Evolutionary conservation across 2,797 vertebrate genomes (phyloP).

Genomic region (Myotis daubentonii): DNA sequence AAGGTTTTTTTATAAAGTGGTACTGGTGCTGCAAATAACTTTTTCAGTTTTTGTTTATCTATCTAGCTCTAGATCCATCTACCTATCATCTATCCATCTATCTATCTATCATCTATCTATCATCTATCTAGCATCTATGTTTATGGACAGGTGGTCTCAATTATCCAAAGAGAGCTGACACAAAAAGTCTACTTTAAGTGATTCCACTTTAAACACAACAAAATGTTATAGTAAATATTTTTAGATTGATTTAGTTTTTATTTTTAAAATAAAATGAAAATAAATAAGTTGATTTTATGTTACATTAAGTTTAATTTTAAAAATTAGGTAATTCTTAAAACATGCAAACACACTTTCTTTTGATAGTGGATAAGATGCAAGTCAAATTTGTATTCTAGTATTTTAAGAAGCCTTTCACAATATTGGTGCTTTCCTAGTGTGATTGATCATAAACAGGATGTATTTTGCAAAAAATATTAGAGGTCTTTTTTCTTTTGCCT

Average conservation of each 20-base stretch:
- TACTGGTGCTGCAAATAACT: background rate
- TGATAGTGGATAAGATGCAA: background rate
- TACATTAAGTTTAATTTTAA: conserved; percentile 19
- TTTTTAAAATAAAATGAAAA: conserved; percentile 1
- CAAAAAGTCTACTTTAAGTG: background rate
- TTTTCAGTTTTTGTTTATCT: background rate
- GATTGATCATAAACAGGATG: background rate
- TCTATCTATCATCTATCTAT: background rate
- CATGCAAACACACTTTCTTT: background rate
- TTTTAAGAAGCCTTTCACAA: background rate
- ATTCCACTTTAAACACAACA: background rate
- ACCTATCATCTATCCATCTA: background rate
- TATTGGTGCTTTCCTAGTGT: background rate
- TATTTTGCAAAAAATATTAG: background rate
- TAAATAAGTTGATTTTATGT: background rate
- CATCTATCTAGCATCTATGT: background rate
- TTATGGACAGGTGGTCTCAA: background rate
- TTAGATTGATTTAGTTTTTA: background rate
- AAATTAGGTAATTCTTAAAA: background rate
- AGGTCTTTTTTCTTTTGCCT: background rate
- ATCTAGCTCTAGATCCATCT: background rate
- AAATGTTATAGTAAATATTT: background rate
- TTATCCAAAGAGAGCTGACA: background rate
- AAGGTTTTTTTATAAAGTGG: background rate
- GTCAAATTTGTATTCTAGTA: background rate